Conservation (phyloP, 2,113 vertebrate species). For the Prionailurus viverrinus region DNA sequence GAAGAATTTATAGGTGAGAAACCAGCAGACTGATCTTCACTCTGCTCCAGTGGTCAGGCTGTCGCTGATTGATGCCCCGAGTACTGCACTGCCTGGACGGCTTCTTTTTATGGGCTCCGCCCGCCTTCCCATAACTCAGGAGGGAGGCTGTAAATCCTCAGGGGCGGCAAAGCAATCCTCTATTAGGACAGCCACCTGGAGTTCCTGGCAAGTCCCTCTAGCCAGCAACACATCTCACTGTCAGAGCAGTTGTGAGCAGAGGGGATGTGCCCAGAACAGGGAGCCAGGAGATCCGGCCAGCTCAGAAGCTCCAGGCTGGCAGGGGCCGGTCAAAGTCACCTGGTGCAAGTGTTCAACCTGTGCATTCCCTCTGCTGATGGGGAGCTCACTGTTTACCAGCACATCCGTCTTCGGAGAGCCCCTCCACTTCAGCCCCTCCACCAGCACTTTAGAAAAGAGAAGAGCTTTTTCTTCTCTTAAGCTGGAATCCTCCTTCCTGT, state of each 20-base stretch:
- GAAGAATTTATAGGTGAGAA: slow-evolving; percentile 75
- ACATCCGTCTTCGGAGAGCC: background rate
- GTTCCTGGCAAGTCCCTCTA: slow-evolving; percentile 54
- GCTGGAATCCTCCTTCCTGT: background rate
- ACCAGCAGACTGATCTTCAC: slow-evolving; percentile 49
- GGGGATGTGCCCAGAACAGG: background rate
- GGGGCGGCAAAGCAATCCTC: slow-evolving; percentile 18
- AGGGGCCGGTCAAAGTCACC: background rate
- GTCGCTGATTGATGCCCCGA: slow-evolving; percentile 51
- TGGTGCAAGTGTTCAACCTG: background rate
- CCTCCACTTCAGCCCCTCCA: background rate
- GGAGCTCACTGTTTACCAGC: background rate
- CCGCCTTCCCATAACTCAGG: slow-evolving; percentile 73
- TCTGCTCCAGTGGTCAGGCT: slow-evolving; percentile 54
- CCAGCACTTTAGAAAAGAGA: too few species aligned
- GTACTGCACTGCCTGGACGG: background rate
- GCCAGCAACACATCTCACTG: background rate
- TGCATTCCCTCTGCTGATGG: background rate
- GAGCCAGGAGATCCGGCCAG: background rate
- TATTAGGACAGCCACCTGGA: slow-evolving; percentile 42
- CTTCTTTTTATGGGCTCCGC: slow-evolving; percentile 57
- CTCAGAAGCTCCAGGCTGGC: background rate
- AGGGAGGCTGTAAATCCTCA: slow-evolving; percentile 68
- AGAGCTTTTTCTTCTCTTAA: background rate
- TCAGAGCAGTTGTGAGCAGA: slow-evolving; percentile 42